Evolutionary conservation across 2,113 vertebrate genomes (phyloP).

Genomic region (Paracanthobrama guichenoti): DNA sequence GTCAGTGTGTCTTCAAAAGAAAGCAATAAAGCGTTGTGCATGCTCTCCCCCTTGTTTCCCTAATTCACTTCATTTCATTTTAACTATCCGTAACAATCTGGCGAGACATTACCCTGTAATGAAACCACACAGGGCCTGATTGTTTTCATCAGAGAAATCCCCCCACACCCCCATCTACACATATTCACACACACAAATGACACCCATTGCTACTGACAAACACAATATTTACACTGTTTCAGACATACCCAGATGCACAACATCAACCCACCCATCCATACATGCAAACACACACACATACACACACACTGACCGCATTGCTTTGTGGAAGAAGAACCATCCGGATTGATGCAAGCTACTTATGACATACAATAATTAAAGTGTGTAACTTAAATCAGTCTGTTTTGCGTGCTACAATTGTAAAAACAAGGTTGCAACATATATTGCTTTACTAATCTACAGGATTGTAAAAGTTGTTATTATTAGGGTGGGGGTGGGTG

Average conservation of each 20-base stretch:
- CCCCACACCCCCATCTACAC: constrained; percentile 9
- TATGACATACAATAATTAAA: neutral
- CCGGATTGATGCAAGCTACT: neutral
- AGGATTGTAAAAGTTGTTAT: neutral
- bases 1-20: constrained; percentile 76
- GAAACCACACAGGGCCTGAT: constrained; percentile 74
- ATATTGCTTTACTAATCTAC: neutral
- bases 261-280: neutral
- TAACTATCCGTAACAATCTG: constrained; percentile 82
- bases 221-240: constrained; percentile 22
- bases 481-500: constrained; percentile 40
- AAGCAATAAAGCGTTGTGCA: constrained; percentile 76
- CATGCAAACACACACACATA: neutral
- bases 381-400: neutral
- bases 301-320: constrained; percentile 11
- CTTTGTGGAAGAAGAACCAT: neutral
- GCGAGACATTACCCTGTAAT: constrained; percentile 79
- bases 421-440: neutral
- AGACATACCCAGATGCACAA: neutral
- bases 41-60: constrained; percentile 75
- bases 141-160: constrained; percentile 69
- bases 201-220: constrained; percentile 22
- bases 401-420: neutral
- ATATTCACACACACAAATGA: constrained; percentile 44
- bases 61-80: constrained; percentile 84